Conservation (phyloP, 2,113 vertebrate genomes). For the Carassius auratus region DNA sequence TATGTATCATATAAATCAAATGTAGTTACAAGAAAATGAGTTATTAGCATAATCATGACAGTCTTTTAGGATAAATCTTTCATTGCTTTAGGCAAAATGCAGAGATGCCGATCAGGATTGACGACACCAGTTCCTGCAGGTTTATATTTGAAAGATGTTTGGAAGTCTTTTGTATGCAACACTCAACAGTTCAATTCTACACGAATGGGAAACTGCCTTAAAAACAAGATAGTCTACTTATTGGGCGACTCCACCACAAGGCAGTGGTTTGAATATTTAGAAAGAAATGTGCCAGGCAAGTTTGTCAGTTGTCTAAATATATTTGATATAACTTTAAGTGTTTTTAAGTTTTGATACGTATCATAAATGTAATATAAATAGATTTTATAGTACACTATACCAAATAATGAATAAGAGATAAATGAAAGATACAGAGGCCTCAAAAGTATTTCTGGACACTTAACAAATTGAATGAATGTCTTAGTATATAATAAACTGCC, state of each 20-base stretch:
- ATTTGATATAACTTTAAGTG: neutral
- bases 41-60: neutral
- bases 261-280: constrained; percentile 24
- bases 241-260: constrained; percentile 16
- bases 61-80: neutral
- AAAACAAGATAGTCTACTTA: neutral
- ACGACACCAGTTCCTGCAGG: constrained; percentile 13
- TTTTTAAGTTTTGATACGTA: neutral
- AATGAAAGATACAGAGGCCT: no score
- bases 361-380: no score
- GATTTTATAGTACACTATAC: no score
- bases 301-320: neutral
- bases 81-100: neutral
- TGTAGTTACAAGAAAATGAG: neutral
- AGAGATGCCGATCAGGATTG: constrained; percentile 26
- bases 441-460: no score
- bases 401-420: no score
- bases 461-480: no score
- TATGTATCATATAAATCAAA: neutral
- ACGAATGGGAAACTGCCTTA: neutral
- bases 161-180: neutral
- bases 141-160: constrained; percentile 3
- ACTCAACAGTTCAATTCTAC: no score
- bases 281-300: neutral
- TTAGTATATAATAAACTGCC: no score